Evolutionary conservation across 2,888 invertebrate genomes (phyloP).

Genomic region (Alloplasta piceator): DNA sequence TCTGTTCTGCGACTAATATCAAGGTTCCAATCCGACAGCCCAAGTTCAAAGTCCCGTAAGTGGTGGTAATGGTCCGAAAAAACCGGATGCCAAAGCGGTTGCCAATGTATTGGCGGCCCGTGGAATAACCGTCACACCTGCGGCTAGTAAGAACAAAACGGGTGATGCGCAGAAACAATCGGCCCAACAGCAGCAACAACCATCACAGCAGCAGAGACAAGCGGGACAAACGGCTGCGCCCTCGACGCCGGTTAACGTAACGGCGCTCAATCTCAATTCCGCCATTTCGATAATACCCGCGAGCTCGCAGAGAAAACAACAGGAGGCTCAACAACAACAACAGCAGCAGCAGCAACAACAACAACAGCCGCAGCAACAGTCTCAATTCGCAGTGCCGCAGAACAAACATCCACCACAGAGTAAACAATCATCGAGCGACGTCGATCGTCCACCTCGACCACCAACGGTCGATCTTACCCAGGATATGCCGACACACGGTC

Average conservation of each 20-base stretch:
- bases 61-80: slow-evolving; percentile 82
- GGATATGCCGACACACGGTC: slow-evolving; percentile 80
- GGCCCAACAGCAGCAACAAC: slow-evolving; percentile 73
- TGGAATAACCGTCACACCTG: slow-evolving; percentile 91
- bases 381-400: slow-evolving; percentile 82
- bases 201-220: slow-evolving; percentile 67
- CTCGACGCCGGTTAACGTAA: slow-evolving; percentile 74
- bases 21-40: slow-evolving; percentile 80
- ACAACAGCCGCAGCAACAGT: slow-evolving; percentile 72
- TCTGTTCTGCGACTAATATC: slow-evolving; percentile 71
- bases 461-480: slow-evolving; percentile 84
- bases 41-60: slow-evolving; percentile 77
- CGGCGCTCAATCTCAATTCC: slow-evolving; percentile 85
- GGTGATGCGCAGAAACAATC: slow-evolving; percentile 77
- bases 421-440: slow-evolving; percentile 73
- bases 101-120: slow-evolving; percentile 91
- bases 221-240: slow-evolving; percentile 82
- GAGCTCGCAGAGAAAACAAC: slow-evolving; percentile 79
- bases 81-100: slow-evolving; percentile 90
- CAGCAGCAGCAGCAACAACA: slow-evolving; percentile 81
- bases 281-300: slow-evolving; percentile 87
- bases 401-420: slow-evolving; percentile 77
- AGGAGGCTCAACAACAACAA: slow-evolving; percentile 78
- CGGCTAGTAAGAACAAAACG: slow-evolving; percentile 84
- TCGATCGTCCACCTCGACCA: slow-evolving; percentile 84